These are phyloP conservation scores for Rhagium mordax DNA, from an alignment of 2,888 invertebrate genomes.

Conservation along the genomic window DNA sequence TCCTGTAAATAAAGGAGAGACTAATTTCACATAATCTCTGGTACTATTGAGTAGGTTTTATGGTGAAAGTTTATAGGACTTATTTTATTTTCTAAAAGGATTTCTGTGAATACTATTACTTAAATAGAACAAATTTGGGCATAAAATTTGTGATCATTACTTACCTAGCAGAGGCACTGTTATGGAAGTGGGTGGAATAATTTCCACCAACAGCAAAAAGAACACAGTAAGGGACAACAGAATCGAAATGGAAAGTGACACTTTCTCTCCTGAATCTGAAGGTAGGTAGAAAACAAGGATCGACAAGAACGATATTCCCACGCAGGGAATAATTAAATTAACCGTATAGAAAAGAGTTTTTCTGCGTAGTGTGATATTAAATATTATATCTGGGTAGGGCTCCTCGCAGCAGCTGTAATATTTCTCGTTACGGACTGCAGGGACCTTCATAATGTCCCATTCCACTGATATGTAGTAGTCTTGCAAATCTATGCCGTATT, in stretches of 20 bases:
- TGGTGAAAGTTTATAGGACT: too few species aligned
- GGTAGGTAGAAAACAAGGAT: conserved; percentile 98
- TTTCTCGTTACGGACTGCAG: conserved; percentile 77
- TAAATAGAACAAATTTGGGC: too few species aligned
- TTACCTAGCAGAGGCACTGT: conserved; percentile 92
- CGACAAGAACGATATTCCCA: conserved; percentile 96
- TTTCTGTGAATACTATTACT: too few species aligned
- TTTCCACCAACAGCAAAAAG: conserved; percentile 93
- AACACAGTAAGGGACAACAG: conserved; percentile 94
- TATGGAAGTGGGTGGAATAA: conserved; percentile 94
- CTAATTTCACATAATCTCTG: too few species aligned
- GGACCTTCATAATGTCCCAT: conserved; percentile 97
- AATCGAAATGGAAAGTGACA: conserved; percentile 95
- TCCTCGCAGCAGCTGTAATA: conserved; percentile 98
- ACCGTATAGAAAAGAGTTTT: conserved; percentile 98
- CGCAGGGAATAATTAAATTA: conserved; percentile 97
- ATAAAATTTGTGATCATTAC: too few species aligned
- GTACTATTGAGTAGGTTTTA: too few species aligned
- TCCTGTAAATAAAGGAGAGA: too few species aligned
- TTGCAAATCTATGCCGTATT: conserved; percentile 92
- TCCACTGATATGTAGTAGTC: conserved; percentile 98
- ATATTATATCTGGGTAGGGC: conserved; percentile 97
- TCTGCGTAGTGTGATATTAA: conserved; percentile 94
- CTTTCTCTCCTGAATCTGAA: conserved; percentile 97
- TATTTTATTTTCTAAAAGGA: too few species aligned